Evolutionary conservation across 2,797 vertebrate species (phyloP).

Genomic region (Xenops minutus): DNA sequence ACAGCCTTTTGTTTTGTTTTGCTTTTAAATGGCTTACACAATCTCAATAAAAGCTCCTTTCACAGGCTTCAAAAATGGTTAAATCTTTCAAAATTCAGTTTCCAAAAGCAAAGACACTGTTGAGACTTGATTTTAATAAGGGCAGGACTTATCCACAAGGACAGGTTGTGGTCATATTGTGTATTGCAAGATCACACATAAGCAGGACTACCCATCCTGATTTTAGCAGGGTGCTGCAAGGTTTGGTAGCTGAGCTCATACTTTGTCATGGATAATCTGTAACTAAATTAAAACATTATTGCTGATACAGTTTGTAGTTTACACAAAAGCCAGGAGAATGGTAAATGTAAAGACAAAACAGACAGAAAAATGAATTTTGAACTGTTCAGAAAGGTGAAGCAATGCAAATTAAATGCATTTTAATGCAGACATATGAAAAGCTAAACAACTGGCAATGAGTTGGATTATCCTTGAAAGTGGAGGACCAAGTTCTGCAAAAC

Average conservation of each 20-base stretch:
- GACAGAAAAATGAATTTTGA: not conserved
- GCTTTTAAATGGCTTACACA: not conserved
- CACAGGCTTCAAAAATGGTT: not conserved
- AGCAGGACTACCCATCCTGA: not conserved
- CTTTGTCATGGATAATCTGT: not conserved
- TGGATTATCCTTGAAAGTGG: not conserved
- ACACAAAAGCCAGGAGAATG: not conserved
- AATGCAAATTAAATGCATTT: not conserved
- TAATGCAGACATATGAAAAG: not conserved
- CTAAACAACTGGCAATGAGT: not conserved
- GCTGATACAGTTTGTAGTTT: not conserved
- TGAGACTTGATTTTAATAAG: not conserved
- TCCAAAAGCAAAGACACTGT: not conserved
- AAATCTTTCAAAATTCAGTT: not conserved
- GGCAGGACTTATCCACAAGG: not conserved
- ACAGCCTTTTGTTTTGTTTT: not conserved
- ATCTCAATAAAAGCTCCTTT: not conserved
- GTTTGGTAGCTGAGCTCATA: not conserved
- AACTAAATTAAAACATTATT: not conserved
- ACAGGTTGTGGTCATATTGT: accelerated
- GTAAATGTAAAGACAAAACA: not conserved
- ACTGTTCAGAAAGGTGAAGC: not conserved
- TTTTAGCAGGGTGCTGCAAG: not conserved
- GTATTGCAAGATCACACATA: not conserved
- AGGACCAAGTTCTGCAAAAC: not conserved